phyloP scores from a whole-genome alignment of 1,140 invertebrate species.

The Charaxes varanes region DNA sequence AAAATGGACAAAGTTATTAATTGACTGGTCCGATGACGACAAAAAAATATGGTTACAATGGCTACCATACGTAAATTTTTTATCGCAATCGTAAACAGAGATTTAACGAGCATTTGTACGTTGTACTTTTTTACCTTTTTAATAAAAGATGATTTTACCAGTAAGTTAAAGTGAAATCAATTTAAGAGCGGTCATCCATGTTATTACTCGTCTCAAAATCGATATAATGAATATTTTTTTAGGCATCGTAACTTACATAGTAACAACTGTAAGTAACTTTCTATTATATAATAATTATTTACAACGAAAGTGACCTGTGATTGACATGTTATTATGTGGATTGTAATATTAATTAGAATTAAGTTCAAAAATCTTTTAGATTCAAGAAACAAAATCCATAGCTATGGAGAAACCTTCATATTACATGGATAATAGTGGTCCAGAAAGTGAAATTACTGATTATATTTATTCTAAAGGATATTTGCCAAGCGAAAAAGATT shows the following conservation, averaged over 20 bases:
- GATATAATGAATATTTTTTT: constrained; percentile 14
- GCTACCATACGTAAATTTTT: too few relatives aligned
- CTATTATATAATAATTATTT: too few relatives aligned
- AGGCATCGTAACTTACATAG: constrained; percentile 12
- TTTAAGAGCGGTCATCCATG: constrained; percentile 25
- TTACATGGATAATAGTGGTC: constrained; percentile 23
- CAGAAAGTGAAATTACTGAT: constrained; percentile 37
- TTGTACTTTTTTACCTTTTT: constrained; percentile 40
- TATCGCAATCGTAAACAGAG: constrained; percentile 36
- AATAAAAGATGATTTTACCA: constrained; percentile 22
- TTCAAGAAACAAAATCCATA: constrained; percentile 21
- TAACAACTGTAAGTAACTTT: too few relatives aligned
- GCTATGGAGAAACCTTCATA: constrained; percentile 28
- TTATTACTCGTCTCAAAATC: constrained; percentile 26
- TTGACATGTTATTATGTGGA: too few relatives aligned
- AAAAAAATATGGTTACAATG: too few relatives aligned
- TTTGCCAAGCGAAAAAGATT: constrained; percentile 37
- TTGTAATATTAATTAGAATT: not conserved
- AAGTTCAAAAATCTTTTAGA: constrained; percentile 23
- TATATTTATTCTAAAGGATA: constrained; percentile 43
- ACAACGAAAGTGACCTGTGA: too few relatives aligned
- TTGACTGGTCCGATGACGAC: too few relatives aligned
- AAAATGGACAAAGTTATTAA: too few relatives aligned
- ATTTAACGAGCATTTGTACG: constrained; percentile 49
- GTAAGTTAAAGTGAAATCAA: constrained; percentile 25